Base-by-base conservation (phyloP, 2,113 vertebrate genomes). In the Bothrops jararaca region DNA sequence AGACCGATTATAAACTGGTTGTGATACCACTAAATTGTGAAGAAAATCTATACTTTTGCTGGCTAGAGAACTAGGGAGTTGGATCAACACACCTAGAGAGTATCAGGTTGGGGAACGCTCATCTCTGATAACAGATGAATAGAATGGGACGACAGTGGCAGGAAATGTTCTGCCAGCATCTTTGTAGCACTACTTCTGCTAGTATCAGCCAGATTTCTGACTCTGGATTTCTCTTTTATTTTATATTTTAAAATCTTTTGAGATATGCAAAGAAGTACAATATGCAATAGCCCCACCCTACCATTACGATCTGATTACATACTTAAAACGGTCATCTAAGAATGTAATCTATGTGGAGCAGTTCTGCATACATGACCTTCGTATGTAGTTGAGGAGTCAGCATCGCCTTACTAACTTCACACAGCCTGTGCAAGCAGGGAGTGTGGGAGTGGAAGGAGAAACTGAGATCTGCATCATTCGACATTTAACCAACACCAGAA, bases 401-500 rank as follows among this genome's bases (percentile, higher is more conserved):
- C 29, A 52, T 52, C 56, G 18, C 2, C n/a, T 58, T 29, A 54
- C 45, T 26, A 74, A 56, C 23, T 52, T 86, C 53, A 89, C 58
- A 92, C n/a, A 74, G 86, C 13, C 45, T 23, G n/a, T 69, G 86
- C 50, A 54, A 92, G 11, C 64, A 85, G 39, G 85, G 92, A 42
- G 26, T 50, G 53, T 85, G 50, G 48, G 91, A 80, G 86, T 56
- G 50, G 86, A 39, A 92, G 74, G 64, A 80, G 50, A 89, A 92
- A 92, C 39, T 23, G 29, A 86, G 58, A 45, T 86, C 57, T 86
- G 92, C 92, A 53, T 92, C 92, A 86, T 86, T 85, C 64, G 88
- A n/a, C 88, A 90, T 92, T 92, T 60, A 85, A 85, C 34, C 53
- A 92, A 48, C 15, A 24, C 54, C 24, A 56, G 42, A 80, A 20